Conservation (phyloP, 2,113 vertebrate genomes). For the Chitala chitala region DNA sequence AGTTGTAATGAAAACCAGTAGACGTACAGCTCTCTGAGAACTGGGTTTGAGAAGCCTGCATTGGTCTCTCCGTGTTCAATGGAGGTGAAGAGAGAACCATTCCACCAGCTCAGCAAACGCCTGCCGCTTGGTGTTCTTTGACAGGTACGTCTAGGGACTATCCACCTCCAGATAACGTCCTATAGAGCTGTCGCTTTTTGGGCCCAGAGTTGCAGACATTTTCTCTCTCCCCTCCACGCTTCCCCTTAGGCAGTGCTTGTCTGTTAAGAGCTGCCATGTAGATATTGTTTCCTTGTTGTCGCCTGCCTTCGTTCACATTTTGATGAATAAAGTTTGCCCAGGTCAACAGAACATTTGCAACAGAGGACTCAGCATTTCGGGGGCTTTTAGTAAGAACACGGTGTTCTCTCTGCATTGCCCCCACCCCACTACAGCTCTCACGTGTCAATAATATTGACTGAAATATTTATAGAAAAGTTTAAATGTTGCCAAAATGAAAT, state of each 20-base stretch:
- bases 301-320: not conserved
- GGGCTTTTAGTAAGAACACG: no score
- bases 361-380: not conserved
- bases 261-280: not conserved
- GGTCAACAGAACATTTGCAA: not conserved
- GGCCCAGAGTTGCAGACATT: not conserved
- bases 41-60: not conserved
- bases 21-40: not conserved
- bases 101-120: constrained; percentile 3
- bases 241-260: not conserved
- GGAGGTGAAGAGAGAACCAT: constrained; percentile 1
- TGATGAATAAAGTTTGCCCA: not conserved
- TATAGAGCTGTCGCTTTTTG: not conserved
- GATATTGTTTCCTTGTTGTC: not conserved
- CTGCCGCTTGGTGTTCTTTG: not conserved
- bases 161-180: not conserved
- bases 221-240: no score
- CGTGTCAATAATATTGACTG: no score
- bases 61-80: not conserved
- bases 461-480: no score
- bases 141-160: not conserved
- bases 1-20: not conserved
- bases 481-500: no score
- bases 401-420: no score
- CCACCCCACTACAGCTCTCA: no score